Conservation (phyloP, 2,797 vertebrate species). For the Epinephelus coioides region DNA sequence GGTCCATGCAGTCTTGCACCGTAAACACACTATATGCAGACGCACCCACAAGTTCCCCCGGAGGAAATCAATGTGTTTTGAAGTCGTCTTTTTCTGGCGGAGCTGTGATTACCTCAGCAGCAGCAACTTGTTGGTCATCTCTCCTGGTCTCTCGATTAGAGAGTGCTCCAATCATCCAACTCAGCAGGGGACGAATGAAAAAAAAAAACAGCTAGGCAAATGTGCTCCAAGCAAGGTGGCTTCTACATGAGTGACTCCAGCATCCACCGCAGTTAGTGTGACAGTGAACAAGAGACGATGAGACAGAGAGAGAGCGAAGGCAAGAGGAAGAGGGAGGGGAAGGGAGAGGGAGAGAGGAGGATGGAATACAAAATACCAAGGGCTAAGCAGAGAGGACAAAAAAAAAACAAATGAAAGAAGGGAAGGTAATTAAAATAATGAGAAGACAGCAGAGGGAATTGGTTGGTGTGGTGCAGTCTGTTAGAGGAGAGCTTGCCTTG, state of each 20-base stretch:
- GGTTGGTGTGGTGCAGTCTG: conserved; percentile 50
- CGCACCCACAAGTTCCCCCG: background rate
- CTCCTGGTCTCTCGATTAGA: conserved; percentile 45
- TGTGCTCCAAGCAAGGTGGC: conserved; percentile 78
- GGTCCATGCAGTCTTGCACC: background rate
- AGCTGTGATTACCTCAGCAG: conserved; percentile 39
- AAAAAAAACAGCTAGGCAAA: conserved; percentile 58
- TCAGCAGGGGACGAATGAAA: conserved; percentile 41
- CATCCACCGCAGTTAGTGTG: conserved; percentile 76
- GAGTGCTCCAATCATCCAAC: conserved; percentile 61
- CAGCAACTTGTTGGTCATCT: conserved; percentile 75
- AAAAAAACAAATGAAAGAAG: conserved; percentile 49
- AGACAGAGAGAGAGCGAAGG: conserved; percentile 72
- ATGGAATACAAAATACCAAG: conserved; percentile 74
- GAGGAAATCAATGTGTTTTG: conserved; percentile 1
- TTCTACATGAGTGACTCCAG: conserved; percentile 79
- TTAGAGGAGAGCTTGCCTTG: conserved; percentile 41
- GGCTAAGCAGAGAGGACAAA: conserved; percentile 54
- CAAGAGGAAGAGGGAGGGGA: conserved; percentile 53
- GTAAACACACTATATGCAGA: background rate
- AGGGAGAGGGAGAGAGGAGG: conserved; percentile 58
- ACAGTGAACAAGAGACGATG: conserved; percentile 77
- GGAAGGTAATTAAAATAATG: conserved; percentile 72
- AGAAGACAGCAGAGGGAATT: conserved; percentile 40
- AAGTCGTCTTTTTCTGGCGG: conserved; percentile 32